Evolutionary conservation across 2,113 vertebrate species (phyloP).

Genomic region (Piprites chloris): DNA sequence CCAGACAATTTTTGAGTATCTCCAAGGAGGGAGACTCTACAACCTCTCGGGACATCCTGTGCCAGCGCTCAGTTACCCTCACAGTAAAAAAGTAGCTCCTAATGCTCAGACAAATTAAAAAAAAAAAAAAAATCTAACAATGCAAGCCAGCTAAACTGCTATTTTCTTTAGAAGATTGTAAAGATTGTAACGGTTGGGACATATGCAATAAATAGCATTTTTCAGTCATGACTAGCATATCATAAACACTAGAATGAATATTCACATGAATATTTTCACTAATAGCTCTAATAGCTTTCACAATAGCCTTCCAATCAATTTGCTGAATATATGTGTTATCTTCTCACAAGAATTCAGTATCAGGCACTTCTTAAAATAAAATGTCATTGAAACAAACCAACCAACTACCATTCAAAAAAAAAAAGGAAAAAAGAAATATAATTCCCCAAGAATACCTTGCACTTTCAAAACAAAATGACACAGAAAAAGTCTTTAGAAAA

Average conservation of each 20-base stretch:
- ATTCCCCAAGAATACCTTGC: not conserved
- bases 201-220: not conserved
- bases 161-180: not conserved
- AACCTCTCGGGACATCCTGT: not conserved
- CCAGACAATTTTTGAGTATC: not conserved
- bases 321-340: not conserved
- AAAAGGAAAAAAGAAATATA: not conserved
- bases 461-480: not conserved
- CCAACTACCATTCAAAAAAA: not conserved
- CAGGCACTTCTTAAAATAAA: not conserved
- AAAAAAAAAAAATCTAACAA: not conserved
- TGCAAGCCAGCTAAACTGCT: not conserved
- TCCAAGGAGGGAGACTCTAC: not conserved
- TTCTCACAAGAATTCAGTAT: not conserved
- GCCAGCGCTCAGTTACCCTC: not conserved
- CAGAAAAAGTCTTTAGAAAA: not conserved
- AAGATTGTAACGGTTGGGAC: not conserved
- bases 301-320: not conserved
- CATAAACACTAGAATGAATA: not conserved
- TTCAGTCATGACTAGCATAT: rapidly evolving
- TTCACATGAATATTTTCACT: not conserved
- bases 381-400: not conserved
- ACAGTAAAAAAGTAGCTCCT: not conserved
- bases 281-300: too few relatives aligned
- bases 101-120: not conserved